Evolutionary conservation across 2,888 invertebrate species (phyloP), one percentile per base, ranked within the genome.

Genomic region (Augochlorella aurata): DNA sequence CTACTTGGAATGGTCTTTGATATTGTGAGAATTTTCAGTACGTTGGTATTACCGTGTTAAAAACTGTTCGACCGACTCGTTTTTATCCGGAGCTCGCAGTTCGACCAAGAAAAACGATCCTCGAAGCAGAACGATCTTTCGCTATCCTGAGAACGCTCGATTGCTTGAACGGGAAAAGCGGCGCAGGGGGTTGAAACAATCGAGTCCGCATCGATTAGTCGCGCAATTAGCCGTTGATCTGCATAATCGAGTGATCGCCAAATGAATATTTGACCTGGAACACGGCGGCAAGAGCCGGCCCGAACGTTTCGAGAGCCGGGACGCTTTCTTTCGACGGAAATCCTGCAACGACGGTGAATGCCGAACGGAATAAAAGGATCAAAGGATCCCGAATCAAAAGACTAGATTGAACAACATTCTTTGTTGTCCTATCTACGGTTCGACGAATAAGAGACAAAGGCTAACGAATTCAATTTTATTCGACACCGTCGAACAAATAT

Each of bases 21-120:
- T 5, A 38, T 38, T 4, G 38, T 38, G 38, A 38, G 38, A 38
- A 38, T 38, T 38, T 38, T 5, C 38, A 5, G 38, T 5, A 38
- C 38, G 38, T 38, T 38, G 38, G 5, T 38, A 38, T 5, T 5
- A 38, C 38, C 38, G 7, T 38, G 38, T 38, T 38, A 38, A 38
- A 38, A 38, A 38, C 38, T 21, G 58, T 50, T 24, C 74, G 66
- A 66, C 58, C 71, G 81, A 79, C 81, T 70, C 81, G 61, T 74
- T 81, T 79, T 50, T n/a, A 79, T 79, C 73, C 47, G 24, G 52
- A 47, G 63, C 54, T 68, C 61, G 61, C 54, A 24, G 67, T 47
- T 45, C 38, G 54, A 38, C 47, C 18, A 14, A 49, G 44, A 9
- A 66, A 71, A 21, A 24, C 58, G 66, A 67, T 76, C 71, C 54